Conservation (phyloP, 2,797 vertebrate genomes). For the Leptoclinus maculatus region DNA sequence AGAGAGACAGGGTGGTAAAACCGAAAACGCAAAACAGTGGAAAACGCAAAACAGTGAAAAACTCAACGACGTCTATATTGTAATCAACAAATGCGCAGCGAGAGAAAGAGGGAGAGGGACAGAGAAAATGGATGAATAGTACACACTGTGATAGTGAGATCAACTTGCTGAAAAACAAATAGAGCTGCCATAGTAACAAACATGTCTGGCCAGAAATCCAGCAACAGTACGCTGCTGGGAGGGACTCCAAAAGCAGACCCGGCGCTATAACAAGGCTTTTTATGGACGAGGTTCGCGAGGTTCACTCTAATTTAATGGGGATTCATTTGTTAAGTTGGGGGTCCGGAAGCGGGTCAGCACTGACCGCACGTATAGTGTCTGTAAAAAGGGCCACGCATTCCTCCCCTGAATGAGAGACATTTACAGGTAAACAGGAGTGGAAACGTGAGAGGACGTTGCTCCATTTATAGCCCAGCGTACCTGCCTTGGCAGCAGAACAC, state of each 20-base stretch:
- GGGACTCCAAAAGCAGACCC: slow-evolving; percentile 56
- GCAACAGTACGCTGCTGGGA: slow-evolving; percentile 65
- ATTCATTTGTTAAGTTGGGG: slow-evolving; percentile 62
- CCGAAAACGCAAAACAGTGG: slow-evolving; percentile 36
- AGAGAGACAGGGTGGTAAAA: slow-evolving; percentile 24
- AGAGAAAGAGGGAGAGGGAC: slow-evolving; percentile 2
- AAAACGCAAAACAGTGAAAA: slow-evolving; percentile 48
- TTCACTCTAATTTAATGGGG: slow-evolving; percentile 65
- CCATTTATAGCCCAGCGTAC: slow-evolving; percentile 78
- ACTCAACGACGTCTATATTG: slow-evolving; percentile 57
- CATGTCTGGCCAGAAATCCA: slow-evolving; percentile 69
- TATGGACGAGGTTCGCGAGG: slow-evolving; percentile 64
- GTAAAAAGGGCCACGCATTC: slow-evolving; percentile 69
- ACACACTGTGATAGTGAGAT: slow-evolving; percentile 50
- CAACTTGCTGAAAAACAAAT: slow-evolving; percentile 68
- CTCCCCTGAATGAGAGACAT: slow-evolving; percentile 67
- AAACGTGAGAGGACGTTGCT: slow-evolving; percentile 63
- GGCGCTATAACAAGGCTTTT: slow-evolving; percentile 69
- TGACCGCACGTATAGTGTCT: slow-evolving; percentile 65
- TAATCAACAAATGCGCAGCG: slow-evolving; percentile 49
- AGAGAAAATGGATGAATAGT: slow-evolving; percentile 57
- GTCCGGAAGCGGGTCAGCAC: slow-evolving; percentile 57
- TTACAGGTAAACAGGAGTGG: slow-evolving; percentile 74
- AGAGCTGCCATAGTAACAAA: slow-evolving; percentile 78
- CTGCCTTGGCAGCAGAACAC: slow-evolving; percentile 72